Conservation (phyloP, 2,797 vertebrate species). For the Pangasius krempfi region DNA sequence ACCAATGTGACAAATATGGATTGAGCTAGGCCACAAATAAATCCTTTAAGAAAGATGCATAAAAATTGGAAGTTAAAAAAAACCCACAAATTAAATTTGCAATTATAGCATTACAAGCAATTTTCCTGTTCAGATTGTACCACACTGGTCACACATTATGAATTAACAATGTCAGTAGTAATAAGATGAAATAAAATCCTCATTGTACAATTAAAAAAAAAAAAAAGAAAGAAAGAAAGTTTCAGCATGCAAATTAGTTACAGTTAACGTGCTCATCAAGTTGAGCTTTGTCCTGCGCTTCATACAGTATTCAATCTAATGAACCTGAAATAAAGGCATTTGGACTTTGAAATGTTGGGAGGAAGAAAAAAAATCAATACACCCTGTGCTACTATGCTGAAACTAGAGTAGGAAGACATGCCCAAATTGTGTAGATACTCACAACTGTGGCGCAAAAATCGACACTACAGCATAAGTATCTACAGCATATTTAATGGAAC, state of each 20-base stretch:
- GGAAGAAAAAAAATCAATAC: background rate
- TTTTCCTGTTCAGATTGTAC: background rate
- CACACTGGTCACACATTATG: background rate
- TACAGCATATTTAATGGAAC: background rate
- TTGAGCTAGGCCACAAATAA: background rate
- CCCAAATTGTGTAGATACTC: background rate
- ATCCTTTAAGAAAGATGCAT: background rate
- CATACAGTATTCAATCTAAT: background rate
- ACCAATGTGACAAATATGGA: background rate
- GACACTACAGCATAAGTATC: background rate
- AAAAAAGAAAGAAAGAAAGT: background rate
- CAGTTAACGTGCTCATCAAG: background rate
- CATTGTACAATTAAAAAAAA: background rate
- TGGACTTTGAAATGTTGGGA: background rate
- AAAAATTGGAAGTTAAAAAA: background rate
- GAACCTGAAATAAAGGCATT: background rate
- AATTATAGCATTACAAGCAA: background rate
- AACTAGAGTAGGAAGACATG: background rate
- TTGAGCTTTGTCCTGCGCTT: background rate
- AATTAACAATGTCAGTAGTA: background rate
- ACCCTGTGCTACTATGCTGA: background rate
- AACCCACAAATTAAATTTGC: background rate
- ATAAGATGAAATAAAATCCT: background rate
- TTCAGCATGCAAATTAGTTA: background rate
- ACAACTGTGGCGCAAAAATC: background rate